phyloP scores from a whole-genome alignment of 2,113 vertebrate species.

The Chloebia gouldiae region DNA sequence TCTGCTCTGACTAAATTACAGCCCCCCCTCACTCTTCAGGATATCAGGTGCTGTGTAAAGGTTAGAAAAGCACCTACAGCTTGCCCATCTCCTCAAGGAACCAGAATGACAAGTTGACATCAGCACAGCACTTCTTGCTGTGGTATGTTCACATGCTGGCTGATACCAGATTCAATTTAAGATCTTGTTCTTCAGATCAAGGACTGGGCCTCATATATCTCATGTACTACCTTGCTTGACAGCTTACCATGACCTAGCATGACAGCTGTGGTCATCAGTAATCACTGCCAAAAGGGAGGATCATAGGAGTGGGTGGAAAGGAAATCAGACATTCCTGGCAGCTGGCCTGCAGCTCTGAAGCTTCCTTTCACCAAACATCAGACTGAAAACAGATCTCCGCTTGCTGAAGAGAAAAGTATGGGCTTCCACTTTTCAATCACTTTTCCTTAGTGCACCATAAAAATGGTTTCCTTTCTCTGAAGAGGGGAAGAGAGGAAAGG shows the following conservation, averaged over 20 bases:
- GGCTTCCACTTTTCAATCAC: slow-evolving; percentile 36
- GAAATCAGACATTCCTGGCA: slow-evolving; percentile 67
- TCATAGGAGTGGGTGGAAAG: slow-evolving; percentile 62
- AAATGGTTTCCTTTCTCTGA: slow-evolving; percentile 1
- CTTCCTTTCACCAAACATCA: slow-evolving; percentile 52
- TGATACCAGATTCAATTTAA: neutral
- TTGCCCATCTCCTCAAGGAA: neutral
- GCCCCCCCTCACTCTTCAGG: neutral
- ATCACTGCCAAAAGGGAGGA: slow-evolving; percentile 63
- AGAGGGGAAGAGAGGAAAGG: slow-evolving; percentile 1
- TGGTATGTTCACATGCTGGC: neutral
- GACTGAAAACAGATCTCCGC: slow-evolving; percentile 42
- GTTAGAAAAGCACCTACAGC: neutral
- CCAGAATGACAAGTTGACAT: fast-evolving
- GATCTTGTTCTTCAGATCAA: slow-evolving; percentile 30
- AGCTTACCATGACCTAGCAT: slow-evolving; percentile 67
- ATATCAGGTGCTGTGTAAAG: neutral
- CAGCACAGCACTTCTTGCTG: neutral
- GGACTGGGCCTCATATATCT: slow-evolving; percentile 33
- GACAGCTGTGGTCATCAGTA: slow-evolving; percentile 63
- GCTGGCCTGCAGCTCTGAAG: slow-evolving; percentile 48
- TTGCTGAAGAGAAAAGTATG: slow-evolving; percentile 33
- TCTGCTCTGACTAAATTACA: neutral
- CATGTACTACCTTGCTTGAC: slow-evolving; percentile 51
- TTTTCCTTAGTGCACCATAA: neutral